Evolutionary conservation across 2,888 invertebrate species (phyloP).

Genomic region (Trissolcus japonicus): DNA sequence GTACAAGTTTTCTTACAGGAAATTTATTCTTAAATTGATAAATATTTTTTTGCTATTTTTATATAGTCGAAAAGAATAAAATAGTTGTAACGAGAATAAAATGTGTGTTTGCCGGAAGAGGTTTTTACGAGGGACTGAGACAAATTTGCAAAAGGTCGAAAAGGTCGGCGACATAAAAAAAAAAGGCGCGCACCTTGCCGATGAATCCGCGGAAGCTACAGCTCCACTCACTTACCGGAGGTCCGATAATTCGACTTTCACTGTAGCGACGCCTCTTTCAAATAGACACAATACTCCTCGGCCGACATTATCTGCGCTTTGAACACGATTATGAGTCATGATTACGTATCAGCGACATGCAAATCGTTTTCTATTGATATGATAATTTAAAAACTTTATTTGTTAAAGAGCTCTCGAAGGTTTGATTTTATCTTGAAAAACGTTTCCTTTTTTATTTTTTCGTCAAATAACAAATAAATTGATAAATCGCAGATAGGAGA

Average conservation of each 20-base stretch:
- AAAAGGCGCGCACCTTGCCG: conserved; percentile 38
- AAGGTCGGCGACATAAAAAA: conserved; percentile 58
- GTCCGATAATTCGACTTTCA: conserved; percentile 62
- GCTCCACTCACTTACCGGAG: conserved; percentile 52
- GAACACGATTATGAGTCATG: conserved; percentile 24
- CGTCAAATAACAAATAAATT: too few relatives aligned
- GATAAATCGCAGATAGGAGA: too few relatives aligned
- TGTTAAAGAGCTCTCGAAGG: not conserved
- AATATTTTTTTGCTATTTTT: too few relatives aligned
- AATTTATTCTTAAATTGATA: too few relatives aligned
- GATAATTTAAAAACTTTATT: conserved; percentile 21
- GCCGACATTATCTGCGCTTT: conserved; percentile 30
- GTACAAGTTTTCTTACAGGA: too few relatives aligned
- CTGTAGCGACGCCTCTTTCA: conserved; percentile 49
- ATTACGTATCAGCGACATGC: conserved; percentile 21
- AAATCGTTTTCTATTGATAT: conserved; percentile 15
- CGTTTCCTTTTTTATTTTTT: too few relatives aligned
- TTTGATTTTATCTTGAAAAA: not conserved
- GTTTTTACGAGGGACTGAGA: conserved; percentile 21
- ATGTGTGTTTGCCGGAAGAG: not conserved
- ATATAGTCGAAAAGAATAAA: too few relatives aligned
- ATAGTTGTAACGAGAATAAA: too few relatives aligned
- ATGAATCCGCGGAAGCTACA: conserved; percentile 55
- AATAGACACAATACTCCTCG: conserved; percentile 45
- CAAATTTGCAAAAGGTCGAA: conserved; percentile 54